These are phyloP conservation scores for Megaustenia siamemsis DNA, from an alignment of 2,888 invertebrate genomes.

Conservation along the genomic window DNA sequence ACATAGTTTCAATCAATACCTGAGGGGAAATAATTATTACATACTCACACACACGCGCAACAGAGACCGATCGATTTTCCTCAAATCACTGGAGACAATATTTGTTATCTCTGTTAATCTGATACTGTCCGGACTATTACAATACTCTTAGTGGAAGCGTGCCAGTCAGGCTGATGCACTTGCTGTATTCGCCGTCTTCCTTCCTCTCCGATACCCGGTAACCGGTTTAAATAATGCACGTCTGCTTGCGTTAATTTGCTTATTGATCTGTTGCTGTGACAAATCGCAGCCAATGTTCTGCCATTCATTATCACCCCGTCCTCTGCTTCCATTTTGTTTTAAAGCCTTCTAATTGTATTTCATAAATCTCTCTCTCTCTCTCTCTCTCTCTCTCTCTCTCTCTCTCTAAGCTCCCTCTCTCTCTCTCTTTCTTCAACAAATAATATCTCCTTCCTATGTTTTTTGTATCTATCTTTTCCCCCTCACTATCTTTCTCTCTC, in stretches of 20 bases:
- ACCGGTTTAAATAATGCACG: conserved; percentile 24
- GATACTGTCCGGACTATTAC: conserved; percentile 20
- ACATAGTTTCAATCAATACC: conserved; percentile 4
- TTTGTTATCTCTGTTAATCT: conserved; percentile 17
- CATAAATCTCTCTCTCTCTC: not conserved
- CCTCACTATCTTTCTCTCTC: too few relatives aligned
- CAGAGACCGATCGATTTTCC: conserved; percentile 9
- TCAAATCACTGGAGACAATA: conserved; percentile 24
- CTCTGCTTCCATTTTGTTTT: not conserved
- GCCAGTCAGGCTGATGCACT: not conserved
- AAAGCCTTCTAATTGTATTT: not conserved
- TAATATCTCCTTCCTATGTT: too few relatives aligned
- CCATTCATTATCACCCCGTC: not conserved
- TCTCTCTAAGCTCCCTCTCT: too few relatives aligned
- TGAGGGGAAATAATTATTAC: not conserved
- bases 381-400: too few relatives aligned
- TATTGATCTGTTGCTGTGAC: not conserved
- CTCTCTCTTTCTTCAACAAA: too few relatives aligned
- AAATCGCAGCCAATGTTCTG: conserved; percentile 18
- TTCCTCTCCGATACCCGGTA: not conserved
- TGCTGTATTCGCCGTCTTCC: not conserved
- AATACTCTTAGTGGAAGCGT: conserved; percentile 22
- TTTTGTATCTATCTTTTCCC: too few relatives aligned
- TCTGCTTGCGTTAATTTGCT: conserved; percentile 15
- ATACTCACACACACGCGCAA: not conserved